A percentile compares a stretch with the other conserved stretches of the same genome.
Conservation (phyloP, 2,113 vertebrate species). For the Mastomys coucha region DNA sequence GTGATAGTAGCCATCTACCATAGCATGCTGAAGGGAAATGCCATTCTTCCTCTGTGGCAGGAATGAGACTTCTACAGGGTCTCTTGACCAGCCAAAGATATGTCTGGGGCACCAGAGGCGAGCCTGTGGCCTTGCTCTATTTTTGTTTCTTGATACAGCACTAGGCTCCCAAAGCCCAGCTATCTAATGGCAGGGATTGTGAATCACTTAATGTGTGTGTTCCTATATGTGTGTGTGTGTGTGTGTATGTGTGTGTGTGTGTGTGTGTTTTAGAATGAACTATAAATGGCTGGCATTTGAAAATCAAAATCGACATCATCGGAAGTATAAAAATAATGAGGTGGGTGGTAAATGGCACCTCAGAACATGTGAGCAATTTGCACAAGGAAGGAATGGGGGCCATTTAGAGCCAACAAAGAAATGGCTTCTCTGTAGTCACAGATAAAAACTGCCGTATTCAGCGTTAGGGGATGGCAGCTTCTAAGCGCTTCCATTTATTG, state of each 20-base stretch:
- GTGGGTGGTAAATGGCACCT: slow-evolving; percentile 65
- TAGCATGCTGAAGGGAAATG: background rate
- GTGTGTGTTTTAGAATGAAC: slow-evolving; percentile 39
- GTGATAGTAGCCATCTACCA: background rate
- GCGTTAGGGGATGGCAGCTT: slow-evolving; percentile 59
- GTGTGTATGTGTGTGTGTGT: background rate
- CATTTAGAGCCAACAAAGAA: slow-evolving; percentile 59
- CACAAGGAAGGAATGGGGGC: slow-evolving; percentile 55
- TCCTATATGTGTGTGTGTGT: background rate
- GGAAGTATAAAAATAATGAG: slow-evolving; percentile 80
- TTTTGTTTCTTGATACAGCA: background rate
- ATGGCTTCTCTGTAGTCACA: slow-evolving; percentile 54
- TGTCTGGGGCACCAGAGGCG: background rate
- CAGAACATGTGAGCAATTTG: slow-evolving; percentile 61
- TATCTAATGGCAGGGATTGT: slow-evolving; percentile 40
- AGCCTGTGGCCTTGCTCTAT: accelerated
- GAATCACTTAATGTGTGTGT: slow-evolving; percentile 59
- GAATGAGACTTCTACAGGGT: background rate
- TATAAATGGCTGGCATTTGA: slow-evolving; percentile 79
- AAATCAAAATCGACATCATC: slow-evolving; percentile 77
- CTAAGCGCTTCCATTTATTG: slow-evolving; percentile 72
- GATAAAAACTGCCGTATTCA: slow-evolving; percentile 70
- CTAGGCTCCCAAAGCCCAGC: background rate
- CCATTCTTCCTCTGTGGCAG: background rate
- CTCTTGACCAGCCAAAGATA: background rate